Evolutionary conservation across 2,888 invertebrate species (phyloP), one percentile per base, ranked within the genome.

Genomic region (Pseudoips prasinana): DNA sequence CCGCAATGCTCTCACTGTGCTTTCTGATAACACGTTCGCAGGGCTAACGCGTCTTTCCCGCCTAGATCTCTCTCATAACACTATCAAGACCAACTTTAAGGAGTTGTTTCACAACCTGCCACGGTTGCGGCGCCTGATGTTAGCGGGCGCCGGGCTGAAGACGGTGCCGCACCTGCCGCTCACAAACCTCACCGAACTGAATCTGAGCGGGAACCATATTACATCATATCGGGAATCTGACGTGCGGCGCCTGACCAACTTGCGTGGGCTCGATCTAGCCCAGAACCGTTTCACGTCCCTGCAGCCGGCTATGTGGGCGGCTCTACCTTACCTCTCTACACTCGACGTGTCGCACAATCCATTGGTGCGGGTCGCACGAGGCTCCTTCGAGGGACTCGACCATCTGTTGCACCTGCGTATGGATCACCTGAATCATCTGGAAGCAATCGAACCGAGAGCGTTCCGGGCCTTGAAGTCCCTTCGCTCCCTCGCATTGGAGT

Each of bases 11-110:
- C 89, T 96, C 27, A 94, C 94, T 0, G 94, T 94, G 36, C 80
- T 96, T 24, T 94, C 95, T 0, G 96, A 96, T 66, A 95, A 94
- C 65, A 94, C 95, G 1, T 95, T 96, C 61, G 92, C 92, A 1
- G 93, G 93, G 34, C 82, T 96, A 9, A 91, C 92, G 20, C 92
- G 92, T 47, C 86, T 95, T 29, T 90, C 94, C 43, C 90, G 91
- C 35, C 82, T 96, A 32, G 94, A 96, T 65, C 83, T 96, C 7
- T 93, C 94, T 20, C 90, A 91, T 30, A 96, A 96, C 73, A 89
- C 91, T 1, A 82, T 96, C 11, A 92, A 95, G 42, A 93, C 95
- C 7, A 94, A 94, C 71, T 92, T 94, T 57, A 94, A 94, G 55
- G 95, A 96, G 74, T 89, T 96, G 2, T 94, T 96, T 52, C 92